Evolutionary conservation across 2,888 invertebrate genomes (phyloP).

Genomic region (Ptychoptera albimana): DNA sequence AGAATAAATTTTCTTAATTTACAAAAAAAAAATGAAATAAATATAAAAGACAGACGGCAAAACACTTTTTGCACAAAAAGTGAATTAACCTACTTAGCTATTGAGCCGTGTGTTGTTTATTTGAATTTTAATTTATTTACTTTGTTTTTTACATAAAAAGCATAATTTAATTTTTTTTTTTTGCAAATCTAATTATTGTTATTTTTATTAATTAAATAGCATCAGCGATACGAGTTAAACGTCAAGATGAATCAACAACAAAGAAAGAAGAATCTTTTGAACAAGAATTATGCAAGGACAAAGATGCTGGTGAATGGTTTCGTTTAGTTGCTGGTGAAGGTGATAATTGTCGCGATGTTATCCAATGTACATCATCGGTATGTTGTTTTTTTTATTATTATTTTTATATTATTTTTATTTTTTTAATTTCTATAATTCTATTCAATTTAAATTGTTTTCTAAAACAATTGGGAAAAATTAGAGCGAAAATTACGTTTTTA

Average conservation of each 20-base stretch:
- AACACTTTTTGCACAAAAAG: too few species aligned
- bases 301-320: slow-evolving; percentile 92
- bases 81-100: too few species aligned
- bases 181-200: slow-evolving; percentile 13
- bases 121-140: background rate
- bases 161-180: background rate
- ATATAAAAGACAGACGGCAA: too few species aligned
- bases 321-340: slow-evolving; percentile 77
- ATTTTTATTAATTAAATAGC: slow-evolving; percentile 19
- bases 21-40: too few species aligned
- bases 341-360: slow-evolving; percentile 87
- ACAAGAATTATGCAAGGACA: slow-evolving; percentile 80
- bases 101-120: background rate
- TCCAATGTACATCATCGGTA: slow-evolving; percentile 86
- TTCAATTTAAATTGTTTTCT: too few species aligned
- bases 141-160: background rate
- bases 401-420: background rate
- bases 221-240: slow-evolving; percentile 39
- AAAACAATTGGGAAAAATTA: background rate
- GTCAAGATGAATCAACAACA: slow-evolving; percentile 43
- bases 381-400: slow-evolving; percentile 22
- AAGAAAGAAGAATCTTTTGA: slow-evolving; percentile 82
- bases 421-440: too few species aligned
- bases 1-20: too few species aligned
- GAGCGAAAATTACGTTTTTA: background rate